These are phyloP conservation scores for Centruroides sculpturatus DNA, from an alignment of 1,140 invertebrate species.

Conservation along the genomic window DNA sequence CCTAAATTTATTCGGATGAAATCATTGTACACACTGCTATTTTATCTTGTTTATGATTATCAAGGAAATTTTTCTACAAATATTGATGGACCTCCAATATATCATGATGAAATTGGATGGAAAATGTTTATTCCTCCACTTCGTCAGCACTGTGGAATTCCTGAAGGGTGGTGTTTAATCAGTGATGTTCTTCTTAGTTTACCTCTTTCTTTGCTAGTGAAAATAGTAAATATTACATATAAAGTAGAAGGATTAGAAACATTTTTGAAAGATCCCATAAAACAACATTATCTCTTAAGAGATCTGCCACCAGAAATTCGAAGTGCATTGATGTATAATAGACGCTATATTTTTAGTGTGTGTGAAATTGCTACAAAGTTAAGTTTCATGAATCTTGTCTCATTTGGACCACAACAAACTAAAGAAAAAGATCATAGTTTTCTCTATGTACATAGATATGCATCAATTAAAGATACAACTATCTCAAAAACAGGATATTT, in stretches of 20 bases:
- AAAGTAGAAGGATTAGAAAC: conserved; percentile 40
- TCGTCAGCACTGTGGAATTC: conserved; percentile 42
- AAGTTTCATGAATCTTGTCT: conserved; percentile 50
- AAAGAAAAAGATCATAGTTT: conserved; percentile 56
- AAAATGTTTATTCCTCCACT: conserved; percentile 57
- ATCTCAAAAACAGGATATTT: conserved; percentile 45
- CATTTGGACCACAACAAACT: conserved; percentile 47
- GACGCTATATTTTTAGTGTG: conserved; percentile 48
- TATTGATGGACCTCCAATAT: conserved; percentile 23
- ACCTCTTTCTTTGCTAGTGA: conserved; percentile 53
- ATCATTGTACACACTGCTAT: conserved; percentile 49
- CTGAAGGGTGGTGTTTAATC: conserved; percentile 55
- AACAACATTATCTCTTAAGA: conserved; percentile 45
- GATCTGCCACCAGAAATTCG: conserved; percentile 30
- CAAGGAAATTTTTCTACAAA: conserved; percentile 22
- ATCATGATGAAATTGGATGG: conserved; percentile 38
- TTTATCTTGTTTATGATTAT: conserved; percentile 46
- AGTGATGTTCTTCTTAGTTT: conserved; percentile 53
- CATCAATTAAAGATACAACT: conserved; percentile 48
- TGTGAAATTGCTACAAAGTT: conserved; percentile 40
- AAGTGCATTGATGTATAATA: conserved; percentile 37
- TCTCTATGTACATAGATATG: conserved; percentile 49
- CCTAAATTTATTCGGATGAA: conserved; percentile 55
- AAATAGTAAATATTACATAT: conserved; percentile 45
- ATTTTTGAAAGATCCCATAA: conserved; percentile 50